Evolutionary conservation across 2,888 invertebrate genomes (phyloP).

Genomic region (Antheraea yamamai): DNA sequence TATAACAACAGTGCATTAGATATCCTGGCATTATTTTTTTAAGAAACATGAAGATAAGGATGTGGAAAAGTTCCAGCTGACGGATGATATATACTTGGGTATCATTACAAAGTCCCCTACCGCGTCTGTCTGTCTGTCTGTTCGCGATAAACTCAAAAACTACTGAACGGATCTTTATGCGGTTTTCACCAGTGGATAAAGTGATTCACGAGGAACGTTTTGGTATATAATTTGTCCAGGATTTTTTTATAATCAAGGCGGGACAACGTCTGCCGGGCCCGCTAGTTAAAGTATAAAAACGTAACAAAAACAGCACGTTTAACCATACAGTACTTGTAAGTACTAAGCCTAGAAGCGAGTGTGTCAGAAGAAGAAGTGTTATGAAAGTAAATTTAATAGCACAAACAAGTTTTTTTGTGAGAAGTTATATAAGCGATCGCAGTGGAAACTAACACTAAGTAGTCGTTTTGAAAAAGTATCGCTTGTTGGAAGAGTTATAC

Average conservation of each 20-base stretch:
- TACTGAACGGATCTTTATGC: too few relatives aligned
- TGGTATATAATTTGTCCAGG: too few relatives aligned
- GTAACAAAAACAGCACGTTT: conserved; percentile 1
- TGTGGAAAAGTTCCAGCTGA: neutral
- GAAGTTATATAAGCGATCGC: neutral
- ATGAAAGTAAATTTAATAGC: neutral
- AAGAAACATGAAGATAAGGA: neutral
- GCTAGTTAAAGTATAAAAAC: neutral
- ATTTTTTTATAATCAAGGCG: too few relatives aligned
- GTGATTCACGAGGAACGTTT: too few relatives aligned
- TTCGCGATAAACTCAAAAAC: too few relatives aligned
- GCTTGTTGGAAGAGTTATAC: neutral
- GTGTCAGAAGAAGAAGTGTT: neutral
- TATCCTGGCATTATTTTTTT: neutral
- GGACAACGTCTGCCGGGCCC: too few relatives aligned
- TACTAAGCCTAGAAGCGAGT: neutral
- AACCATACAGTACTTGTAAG: too few relatives aligned
- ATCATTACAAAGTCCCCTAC: too few relatives aligned
- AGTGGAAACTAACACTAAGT: neutral
- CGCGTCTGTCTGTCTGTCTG: too few relatives aligned
- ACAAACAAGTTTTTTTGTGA: neutral
- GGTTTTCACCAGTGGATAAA: too few relatives aligned
- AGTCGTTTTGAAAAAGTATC: neutral
- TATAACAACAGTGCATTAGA: neutral
- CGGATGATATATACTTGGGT: neutral